Evolutionary conservation across 2,113 vertebrate species (phyloP).

Genomic region (Brachyhypopomus occidentalis): DNA sequence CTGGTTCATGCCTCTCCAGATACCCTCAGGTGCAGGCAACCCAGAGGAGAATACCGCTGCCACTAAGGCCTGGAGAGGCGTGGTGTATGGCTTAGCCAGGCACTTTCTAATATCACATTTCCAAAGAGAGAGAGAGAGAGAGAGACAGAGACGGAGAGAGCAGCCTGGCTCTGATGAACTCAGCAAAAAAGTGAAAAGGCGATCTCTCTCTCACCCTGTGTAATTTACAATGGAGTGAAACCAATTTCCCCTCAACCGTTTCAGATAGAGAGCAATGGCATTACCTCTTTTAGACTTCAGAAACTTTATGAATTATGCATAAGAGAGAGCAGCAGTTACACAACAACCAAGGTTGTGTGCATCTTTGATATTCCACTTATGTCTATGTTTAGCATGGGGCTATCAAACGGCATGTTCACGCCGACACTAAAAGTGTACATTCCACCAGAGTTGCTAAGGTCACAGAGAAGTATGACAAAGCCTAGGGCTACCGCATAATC

Average conservation of each 20-base stretch:
- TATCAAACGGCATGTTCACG: slow-evolving; percentile 51
- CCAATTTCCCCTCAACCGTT: slow-evolving; percentile 47
- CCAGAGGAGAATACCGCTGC: slow-evolving; percentile 28
- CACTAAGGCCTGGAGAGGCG: slow-evolving; percentile 21
- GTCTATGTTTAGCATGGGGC: slow-evolving; percentile 49
- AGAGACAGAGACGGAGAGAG: slow-evolving; percentile 48
- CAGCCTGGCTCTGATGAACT: slow-evolving; percentile 50
- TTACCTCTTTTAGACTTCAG: slow-evolving; percentile 53
- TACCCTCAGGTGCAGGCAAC: slow-evolving; percentile 42
- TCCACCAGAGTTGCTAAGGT: slow-evolving; percentile 64
- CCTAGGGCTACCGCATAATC: slow-evolving; percentile 48
- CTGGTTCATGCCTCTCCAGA: slow-evolving; percentile 43
- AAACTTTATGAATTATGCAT: slow-evolving; percentile 59
- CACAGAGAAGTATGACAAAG: slow-evolving; percentile 58
- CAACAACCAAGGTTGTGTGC: slow-evolving; percentile 49
- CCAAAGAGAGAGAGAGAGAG: slow-evolving; percentile 28
- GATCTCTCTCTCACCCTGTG: slow-evolving; percentile 40
- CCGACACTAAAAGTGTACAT: slow-evolving; percentile 64
- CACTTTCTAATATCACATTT: slow-evolving; percentile 50
- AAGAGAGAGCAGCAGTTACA: slow-evolving; percentile 45
- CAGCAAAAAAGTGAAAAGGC: slow-evolving; percentile 53
- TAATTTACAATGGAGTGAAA: slow-evolving; percentile 54
- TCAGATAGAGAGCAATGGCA: slow-evolving; percentile 48
- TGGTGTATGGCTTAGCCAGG: slow-evolving; percentile 42
- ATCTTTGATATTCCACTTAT: slow-evolving; percentile 44